These are phyloP conservation scores for Aethina tumida DNA, from an alignment of 1,140 invertebrate species.

Conservation along the genomic window DNA sequence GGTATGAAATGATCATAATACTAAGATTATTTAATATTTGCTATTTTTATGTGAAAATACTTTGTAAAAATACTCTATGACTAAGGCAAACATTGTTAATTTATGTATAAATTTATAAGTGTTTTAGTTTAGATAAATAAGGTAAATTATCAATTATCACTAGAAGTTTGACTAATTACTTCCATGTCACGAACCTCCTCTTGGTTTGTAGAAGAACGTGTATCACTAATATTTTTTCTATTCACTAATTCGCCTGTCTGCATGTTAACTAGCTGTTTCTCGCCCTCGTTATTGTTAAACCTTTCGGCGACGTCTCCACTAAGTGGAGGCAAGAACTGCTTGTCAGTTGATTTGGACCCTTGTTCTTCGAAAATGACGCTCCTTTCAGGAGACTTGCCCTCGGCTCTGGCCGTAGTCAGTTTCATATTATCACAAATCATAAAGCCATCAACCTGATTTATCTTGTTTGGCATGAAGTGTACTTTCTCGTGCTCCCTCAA, in stretches of 20 bases:
- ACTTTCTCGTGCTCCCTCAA: constrained; percentile 70
- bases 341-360: constrained; percentile 22
- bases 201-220: constrained; percentile 4
- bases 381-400: constrained; percentile 27
- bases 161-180: constrained; percentile 33
- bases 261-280: constrained; percentile 45
- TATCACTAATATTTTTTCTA: constrained; percentile 18
- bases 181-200: constrained; percentile 11
- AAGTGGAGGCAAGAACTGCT: constrained; percentile 21
- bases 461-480: constrained; percentile 54
- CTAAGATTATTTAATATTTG: constrained; percentile 20
- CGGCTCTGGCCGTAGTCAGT: constrained; percentile 31
- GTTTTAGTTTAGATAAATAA: constrained; percentile 6
- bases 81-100: constrained; percentile 31
- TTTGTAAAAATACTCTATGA: constrained; percentile 36
- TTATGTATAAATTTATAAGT: constrained; percentile 16
- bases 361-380: constrained; percentile 36
- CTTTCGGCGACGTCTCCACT: constrained; percentile 18
- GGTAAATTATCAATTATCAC: constrained; percentile 29
- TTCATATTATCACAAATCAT: constrained; percentile 46
- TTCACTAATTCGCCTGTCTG: constrained; percentile 41
- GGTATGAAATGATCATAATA: constrained; percentile 20
- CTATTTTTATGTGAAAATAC: constrained; percentile 32
- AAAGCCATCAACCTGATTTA: constrained; percentile 49
- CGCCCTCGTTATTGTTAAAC: constrained; percentile 35